These are phyloP conservation scores for Hyposoter didymator DNA, from an alignment of 2,888 invertebrate species.

Conservation along the genomic window DNA sequence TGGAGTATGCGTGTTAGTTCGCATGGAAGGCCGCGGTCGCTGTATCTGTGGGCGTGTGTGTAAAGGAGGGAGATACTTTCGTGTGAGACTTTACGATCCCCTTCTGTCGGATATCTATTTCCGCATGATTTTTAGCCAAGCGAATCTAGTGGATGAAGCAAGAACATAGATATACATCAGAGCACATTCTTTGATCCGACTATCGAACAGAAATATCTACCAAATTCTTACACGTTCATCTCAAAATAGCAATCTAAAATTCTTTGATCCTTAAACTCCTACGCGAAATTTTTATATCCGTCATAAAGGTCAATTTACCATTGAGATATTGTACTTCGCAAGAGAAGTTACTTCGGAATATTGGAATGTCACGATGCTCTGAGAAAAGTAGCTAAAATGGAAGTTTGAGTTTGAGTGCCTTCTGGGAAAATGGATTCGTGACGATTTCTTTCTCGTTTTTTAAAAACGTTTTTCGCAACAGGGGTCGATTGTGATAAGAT, in stretches of 20 bases:
- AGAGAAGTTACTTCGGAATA: background rate
- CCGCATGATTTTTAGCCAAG: conserved; percentile 65
- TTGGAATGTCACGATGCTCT: conserved; percentile 11
- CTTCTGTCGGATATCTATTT: conserved; percentile 62
- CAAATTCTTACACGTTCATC: conserved; percentile 55
- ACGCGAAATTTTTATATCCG: conserved; percentile 40
- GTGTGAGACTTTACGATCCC: conserved; percentile 57
- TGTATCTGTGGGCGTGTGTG: background rate
- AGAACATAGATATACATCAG: conserved; percentile 15
- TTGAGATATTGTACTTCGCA: conserved; percentile 16
- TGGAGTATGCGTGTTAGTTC: conserved; percentile 40
- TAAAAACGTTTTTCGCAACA: background rate
- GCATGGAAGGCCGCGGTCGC: background rate
- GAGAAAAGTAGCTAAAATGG: conserved; percentile 15
- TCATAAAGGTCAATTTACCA: conserved; percentile 49
- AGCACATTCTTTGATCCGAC: conserved; percentile 55
- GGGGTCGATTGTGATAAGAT: background rate
- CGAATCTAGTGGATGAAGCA: conserved; percentile 47
- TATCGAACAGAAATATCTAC: conserved; percentile 43
- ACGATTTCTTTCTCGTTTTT: background rate
- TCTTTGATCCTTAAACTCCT: conserved; percentile 61
- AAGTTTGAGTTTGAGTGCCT: conserved; percentile 10
- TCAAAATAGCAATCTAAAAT: conserved; percentile 58
- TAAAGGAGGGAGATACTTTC: background rate
- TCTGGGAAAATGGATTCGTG: background rate